Evolutionary conservation across 2,797 vertebrate species (phyloP).

Genomic region (Acrocephalus scirpaceus): DNA sequence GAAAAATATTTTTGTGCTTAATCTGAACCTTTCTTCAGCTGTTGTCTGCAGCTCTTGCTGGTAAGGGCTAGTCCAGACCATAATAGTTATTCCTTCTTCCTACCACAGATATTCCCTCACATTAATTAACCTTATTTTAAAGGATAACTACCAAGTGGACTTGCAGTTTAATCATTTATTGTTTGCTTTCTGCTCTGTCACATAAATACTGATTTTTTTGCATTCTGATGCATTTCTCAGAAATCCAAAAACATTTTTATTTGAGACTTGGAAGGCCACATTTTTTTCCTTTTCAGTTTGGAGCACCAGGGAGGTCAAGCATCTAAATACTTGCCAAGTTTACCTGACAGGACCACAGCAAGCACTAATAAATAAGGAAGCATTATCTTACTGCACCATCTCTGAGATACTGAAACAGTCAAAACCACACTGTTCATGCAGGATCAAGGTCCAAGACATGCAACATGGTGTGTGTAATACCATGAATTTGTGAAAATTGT

Average conservation of each 20-base stretch:
- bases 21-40: background rate
- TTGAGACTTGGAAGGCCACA: background rate
- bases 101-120: background rate
- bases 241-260: background rate
- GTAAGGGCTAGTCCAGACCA: background rate
- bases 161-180: background rate
- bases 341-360: background rate
- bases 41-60: background rate
- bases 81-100: background rate
- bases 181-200: background rate
- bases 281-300: background rate
- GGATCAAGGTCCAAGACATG: background rate
- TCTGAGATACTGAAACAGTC: background rate
- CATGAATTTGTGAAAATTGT: background rate
- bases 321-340: fast-evolving
- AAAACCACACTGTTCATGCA: background rate
- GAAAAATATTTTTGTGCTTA: background rate
- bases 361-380: background rate
- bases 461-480: background rate
- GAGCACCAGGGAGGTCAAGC: background rate
- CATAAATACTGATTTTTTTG: background rate
- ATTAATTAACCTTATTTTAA: background rate
- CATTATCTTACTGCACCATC: background rate
- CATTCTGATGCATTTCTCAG: background rate
- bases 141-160: background rate